These are phyloP conservation scores for Pristionchus exspectatus DNA, from an alignment of 2,888 invertebrate species.

Conservation along the genomic window DNA sequence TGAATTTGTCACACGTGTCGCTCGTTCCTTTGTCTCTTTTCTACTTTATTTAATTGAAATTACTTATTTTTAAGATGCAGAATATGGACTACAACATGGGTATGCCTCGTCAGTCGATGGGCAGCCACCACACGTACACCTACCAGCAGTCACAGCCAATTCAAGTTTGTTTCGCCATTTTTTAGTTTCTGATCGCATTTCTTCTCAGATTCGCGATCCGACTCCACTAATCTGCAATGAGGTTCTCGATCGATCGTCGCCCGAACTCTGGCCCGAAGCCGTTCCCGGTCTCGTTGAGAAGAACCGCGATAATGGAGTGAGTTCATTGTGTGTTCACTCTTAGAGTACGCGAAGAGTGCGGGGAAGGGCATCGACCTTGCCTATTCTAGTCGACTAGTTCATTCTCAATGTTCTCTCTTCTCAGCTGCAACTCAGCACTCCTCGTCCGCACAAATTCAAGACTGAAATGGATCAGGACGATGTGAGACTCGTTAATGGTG, in stretches of 20 bases:
- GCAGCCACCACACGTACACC: conserved; percentile 5
- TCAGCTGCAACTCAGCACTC: conserved; percentile 46
- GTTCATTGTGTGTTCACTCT: conserved; percentile 32
- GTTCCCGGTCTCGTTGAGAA: conserved; percentile 54
- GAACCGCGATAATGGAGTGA: conserved; percentile 54
- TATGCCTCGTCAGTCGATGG: conserved; percentile 26
- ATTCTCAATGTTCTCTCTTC: conserved; percentile 1
- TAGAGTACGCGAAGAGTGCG: conserved; percentile 13
- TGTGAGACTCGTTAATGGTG: conserved; percentile 73
- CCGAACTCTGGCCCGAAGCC: conserved; percentile 55
- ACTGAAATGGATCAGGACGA: conserved; percentile 76
- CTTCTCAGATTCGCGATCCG: conserved; percentile 25
- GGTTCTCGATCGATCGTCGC: conserved; percentile 39
- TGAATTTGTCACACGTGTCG: neutral
- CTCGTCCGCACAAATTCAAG: conserved; percentile 60
- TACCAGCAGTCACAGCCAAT: conserved; percentile 43
- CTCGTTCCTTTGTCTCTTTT: neutral
- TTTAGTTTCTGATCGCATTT: neutral
- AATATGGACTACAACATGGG: conserved; percentile 40
- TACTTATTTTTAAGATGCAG: neutral
- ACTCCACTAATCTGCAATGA: conserved; percentile 45
- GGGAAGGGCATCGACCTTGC: conserved; percentile 5
- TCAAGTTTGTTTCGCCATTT: neutral
- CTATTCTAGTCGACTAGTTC: neutral
- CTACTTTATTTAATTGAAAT: neutral